These are phyloP conservation scores for Bilobella aurantiaca DNA, from an alignment of 1,140 invertebrate genomes.

Conservation along the genomic window DNA sequence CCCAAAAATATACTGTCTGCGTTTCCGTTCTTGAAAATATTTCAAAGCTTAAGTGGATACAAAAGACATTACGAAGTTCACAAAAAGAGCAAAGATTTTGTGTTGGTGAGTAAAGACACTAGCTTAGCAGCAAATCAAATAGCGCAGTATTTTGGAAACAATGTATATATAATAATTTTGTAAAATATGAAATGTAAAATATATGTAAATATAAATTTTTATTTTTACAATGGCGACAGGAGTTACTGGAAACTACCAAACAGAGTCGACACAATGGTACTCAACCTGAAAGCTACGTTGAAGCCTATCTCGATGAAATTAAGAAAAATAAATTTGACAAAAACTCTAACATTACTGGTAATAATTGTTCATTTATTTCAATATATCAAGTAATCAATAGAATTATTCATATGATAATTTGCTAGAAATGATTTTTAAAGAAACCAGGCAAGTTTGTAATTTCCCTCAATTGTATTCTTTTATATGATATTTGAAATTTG, in stretches of 20 bases:
- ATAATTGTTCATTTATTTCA: too few relatives aligned
- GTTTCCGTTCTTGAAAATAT: slow-evolving; percentile 15
- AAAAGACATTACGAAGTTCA: not conserved
- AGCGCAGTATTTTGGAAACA: too few relatives aligned
- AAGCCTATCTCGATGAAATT: slow-evolving; percentile 54
- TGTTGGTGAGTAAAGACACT: too few relatives aligned
- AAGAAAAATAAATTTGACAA: not conserved
- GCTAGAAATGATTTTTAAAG: too few relatives aligned
- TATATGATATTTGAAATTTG: too few relatives aligned
- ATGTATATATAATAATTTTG: too few relatives aligned
- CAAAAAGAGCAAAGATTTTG: slow-evolving; percentile 52
- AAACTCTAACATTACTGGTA: not conserved
- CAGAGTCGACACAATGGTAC: not conserved
- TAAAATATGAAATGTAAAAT: too few relatives aligned
- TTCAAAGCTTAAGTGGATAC: not conserved
- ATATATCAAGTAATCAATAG: not conserved
- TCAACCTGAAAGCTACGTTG: slow-evolving; percentile 45
- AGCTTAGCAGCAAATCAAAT: too few relatives aligned
- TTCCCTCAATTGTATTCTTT: too few relatives aligned
- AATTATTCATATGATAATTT: too few relatives aligned
- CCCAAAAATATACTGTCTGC: slow-evolving; percentile 4
- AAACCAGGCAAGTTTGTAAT: too few relatives aligned
- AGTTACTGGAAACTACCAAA: not conserved
- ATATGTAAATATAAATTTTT: too few relatives aligned
- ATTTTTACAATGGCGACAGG: not conserved